Conservation (phyloP, 2,113 vertebrate genomes). For the Silurus glanis region DNA sequence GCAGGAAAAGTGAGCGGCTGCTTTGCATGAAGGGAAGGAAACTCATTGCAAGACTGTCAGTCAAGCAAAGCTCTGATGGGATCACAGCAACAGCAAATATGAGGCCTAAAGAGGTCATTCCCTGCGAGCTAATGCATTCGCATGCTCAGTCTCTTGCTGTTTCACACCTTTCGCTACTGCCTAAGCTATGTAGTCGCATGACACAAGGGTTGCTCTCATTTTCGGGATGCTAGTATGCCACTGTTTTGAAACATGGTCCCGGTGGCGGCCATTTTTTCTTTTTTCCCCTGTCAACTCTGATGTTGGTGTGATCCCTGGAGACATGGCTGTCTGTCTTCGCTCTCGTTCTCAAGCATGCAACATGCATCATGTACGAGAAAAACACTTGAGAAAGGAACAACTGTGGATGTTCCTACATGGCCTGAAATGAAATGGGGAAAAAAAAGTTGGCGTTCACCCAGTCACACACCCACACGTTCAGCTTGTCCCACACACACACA, state of each 20-base stretch:
- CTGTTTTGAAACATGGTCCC: constrained; percentile 40
- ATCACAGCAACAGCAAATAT: constrained; percentile 45
- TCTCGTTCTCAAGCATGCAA: constrained; percentile 2
- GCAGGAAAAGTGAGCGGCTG: constrained; percentile 19
- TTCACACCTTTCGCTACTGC: constrained; percentile 48
- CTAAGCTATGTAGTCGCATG: constrained; percentile 51
- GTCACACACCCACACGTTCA: background rate
- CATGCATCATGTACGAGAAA: background rate
- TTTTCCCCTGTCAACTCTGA: constrained; percentile 26
- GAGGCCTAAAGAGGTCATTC: constrained; percentile 49
- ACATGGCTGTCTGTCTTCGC: background rate
- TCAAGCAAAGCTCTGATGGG: constrained; percentile 40
- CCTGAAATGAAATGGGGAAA: background rate
- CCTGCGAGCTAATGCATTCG: constrained; percentile 49
- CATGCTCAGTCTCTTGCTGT: constrained; percentile 31
- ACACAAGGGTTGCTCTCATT: constrained; percentile 47
- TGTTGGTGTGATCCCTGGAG: constrained; percentile 36
- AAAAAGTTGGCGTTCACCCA: background rate
- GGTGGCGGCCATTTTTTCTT: constrained; percentile 41
- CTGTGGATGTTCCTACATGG: constrained; percentile 24
- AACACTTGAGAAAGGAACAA: background rate
- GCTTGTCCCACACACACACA: background rate
- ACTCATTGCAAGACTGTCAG: constrained; percentile 43
- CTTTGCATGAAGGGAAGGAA: background rate
- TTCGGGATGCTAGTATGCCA: constrained; percentile 53